These are phyloP conservation scores for Fistularia tabacaria DNA, from an alignment of 2,797 vertebrate species.

Conservation along the genomic window DNA sequence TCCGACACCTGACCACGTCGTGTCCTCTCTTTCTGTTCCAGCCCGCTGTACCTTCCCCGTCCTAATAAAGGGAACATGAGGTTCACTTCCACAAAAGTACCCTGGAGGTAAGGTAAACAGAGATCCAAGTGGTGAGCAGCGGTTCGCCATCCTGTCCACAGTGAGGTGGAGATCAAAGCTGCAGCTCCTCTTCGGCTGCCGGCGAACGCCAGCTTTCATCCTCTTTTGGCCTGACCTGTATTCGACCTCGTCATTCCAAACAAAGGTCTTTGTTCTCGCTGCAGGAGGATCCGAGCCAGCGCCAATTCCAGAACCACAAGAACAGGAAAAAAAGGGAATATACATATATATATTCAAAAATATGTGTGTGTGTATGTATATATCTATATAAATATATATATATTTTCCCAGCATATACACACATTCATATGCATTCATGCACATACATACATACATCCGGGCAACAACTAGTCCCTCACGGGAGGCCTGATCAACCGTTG, in stretches of 20 bases:
- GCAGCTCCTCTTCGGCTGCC: constrained; percentile 49
- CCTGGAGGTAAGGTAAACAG: constrained; percentile 66
- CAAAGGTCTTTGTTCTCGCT: constrained; percentile 64
- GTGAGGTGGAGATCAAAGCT: constrained; percentile 70
- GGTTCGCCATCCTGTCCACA: constrained; percentile 64
- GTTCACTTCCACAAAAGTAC: constrained; percentile 41
- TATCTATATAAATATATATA: no score
- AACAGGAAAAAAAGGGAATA: constrained; percentile 8
- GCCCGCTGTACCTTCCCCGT: constrained; percentile 15
- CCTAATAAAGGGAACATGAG: constrained; percentile 20
- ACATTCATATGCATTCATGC: no score
- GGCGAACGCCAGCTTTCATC: constrained; percentile 71
- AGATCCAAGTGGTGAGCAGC: constrained; percentile 53
- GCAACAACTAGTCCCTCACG: no score
- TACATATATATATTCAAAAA: no score
- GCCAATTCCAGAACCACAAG: constrained; percentile 40
- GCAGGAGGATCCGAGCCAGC: constrained; percentile 37
- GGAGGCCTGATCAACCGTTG: no score
- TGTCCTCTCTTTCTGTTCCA: not conserved
- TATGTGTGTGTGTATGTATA: no score
- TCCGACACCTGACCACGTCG: not conserved
- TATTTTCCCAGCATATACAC: no score
- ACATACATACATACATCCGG: no score
- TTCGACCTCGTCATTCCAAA: constrained; percentile 64
- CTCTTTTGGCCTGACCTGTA: constrained; percentile 68